Conservation (phyloP, 2,113 vertebrate species). For the Probosciger aterrimus region DNA sequence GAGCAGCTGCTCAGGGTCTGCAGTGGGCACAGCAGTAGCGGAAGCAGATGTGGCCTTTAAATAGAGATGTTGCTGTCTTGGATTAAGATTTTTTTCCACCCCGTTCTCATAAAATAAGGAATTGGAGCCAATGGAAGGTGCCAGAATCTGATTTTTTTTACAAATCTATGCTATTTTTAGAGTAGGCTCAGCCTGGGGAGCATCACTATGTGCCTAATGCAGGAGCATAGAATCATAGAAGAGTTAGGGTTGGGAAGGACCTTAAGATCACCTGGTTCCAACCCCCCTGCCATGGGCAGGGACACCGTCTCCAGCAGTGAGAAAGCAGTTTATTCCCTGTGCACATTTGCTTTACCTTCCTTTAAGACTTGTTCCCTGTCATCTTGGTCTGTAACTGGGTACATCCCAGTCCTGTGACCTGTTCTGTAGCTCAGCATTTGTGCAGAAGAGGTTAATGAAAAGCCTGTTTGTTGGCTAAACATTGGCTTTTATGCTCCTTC, state of each 20-base stretch:
- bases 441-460: not conserved
- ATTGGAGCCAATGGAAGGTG: accelerated
- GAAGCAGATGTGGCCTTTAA: constrained; percentile 5
- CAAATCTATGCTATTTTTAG: not conserved
- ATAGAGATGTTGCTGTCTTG: not conserved
- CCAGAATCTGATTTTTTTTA: not conserved
- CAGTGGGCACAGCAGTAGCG: not conserved
- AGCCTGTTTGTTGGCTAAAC: not conserved
- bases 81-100: not conserved
- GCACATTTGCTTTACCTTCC: not conserved
- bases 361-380: not conserved
- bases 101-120: not conserved
- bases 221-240: not conserved
- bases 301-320: not conserved
- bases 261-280: too few relatives aligned
- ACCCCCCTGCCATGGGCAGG: too few relatives aligned
- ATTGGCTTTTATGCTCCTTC: not conserved
- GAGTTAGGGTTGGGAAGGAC: too few relatives aligned
- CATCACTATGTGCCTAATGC: not conserved
- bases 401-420: not conserved
- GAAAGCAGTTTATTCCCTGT: not conserved
- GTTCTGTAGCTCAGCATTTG: not conserved
- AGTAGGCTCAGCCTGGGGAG: not conserved
- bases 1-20: not conserved
- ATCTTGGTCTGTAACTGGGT: not conserved